Evolutionary conservation across 2,888 invertebrate genomes (phyloP).

Genomic region (Polymixis flavicincta): DNA sequence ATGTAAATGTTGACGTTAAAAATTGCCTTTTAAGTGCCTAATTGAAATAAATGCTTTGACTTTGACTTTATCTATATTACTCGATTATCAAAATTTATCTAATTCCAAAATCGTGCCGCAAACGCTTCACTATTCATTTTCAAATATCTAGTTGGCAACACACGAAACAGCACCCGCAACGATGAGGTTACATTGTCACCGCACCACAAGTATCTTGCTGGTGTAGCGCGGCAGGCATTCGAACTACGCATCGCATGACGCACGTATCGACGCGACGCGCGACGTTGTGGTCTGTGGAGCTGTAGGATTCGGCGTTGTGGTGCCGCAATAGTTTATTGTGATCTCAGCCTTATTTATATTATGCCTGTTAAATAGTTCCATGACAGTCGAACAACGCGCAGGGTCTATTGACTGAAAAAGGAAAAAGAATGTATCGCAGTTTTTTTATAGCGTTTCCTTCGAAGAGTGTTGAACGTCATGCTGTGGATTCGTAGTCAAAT

Average conservation of each 20-base stretch:
- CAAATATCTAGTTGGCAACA: not conserved
- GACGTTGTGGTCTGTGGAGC: constrained; percentile 20
- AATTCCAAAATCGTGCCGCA: not conserved
- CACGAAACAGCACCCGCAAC: not conserved
- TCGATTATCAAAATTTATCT: not conserved
- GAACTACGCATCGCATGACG: not conserved
- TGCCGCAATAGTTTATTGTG: not conserved
- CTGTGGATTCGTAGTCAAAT: not conserved
- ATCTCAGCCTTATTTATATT: not conserved
- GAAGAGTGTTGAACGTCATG: not conserved
- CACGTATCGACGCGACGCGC: constrained; percentile 8
- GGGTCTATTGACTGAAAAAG: not conserved
- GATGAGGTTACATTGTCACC: not conserved
- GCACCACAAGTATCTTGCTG: constrained; percentile 13
- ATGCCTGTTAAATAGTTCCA: not conserved
- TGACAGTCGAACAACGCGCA: not conserved
- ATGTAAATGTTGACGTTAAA: no score
- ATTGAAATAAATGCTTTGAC: no score
- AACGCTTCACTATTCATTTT: not conserved
- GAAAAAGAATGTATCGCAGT: not conserved
- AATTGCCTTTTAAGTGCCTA: no score
- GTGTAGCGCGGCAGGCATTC: constrained; percentile 9
- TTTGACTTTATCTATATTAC: no score
- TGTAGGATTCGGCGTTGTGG: not conserved
- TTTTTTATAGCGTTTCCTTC: not conserved